Base-by-base conservation (phyloP, 92 coral and sea anemone species). In the Phenganax subtilis region DNA sequence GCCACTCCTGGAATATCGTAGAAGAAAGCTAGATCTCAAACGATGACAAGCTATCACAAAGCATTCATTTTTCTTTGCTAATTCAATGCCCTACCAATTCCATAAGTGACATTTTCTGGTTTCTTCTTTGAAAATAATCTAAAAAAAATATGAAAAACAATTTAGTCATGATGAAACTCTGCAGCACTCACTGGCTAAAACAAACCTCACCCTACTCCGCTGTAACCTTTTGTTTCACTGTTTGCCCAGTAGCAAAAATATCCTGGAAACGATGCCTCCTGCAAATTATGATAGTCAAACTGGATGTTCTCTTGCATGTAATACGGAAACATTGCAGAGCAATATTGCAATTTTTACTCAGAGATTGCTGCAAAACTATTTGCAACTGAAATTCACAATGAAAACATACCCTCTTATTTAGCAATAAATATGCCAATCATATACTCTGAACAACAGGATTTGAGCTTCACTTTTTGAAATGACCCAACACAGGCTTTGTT, bases 181-280 rank as follows among this genome's bases (percentile, higher is more conserved):
- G 0, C 44, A 80, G n/a, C 0, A 51, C 4, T 0, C n/a, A n/a
- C n/a, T 58, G 63, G 12, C 10, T 51, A 66, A 27, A 55, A n/a
- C n/a, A 31, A 27, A 20, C 83, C 94, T 83, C 54, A 92, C 97
- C 97, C 94, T 0, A 89, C 92, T 7, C 98, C 98, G 76, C 96
- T 87, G 80, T 94, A 94, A 51, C 98, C 98, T 74, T 94, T 91
- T 56, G 67, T 80, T 37, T 91, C 90, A 31, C 94, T 96, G n/a
- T 91, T 81, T 10, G 89, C 87, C 94, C 96, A 88, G 88, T 94
- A 91, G 7, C 82, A 67, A 70, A 90, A 93, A 74, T 94, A 94
- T 12, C 98, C 98, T 8, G 88, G 55, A 57, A 91, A 88, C 55
- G 68, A 75, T 27, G 90, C 93, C 9, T 93, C 96, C 96, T 92